These are phyloP conservation scores for Zaprionus tsacasi DNA, from an alignment of 1,140 invertebrate genomes.

Conservation along the genomic window DNA sequence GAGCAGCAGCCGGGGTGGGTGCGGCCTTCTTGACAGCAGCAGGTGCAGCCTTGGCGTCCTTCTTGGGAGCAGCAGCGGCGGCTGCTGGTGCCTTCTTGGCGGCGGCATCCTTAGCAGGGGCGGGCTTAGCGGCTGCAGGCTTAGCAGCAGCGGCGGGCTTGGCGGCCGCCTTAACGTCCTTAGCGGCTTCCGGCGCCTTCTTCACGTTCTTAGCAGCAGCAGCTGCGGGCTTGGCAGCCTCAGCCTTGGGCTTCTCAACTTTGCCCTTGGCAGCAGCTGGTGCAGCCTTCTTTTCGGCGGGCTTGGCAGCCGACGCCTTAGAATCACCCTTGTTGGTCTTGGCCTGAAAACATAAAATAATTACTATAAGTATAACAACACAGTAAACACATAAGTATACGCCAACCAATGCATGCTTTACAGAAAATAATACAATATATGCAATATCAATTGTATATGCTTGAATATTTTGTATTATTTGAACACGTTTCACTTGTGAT, in stretches of 20 bases:
- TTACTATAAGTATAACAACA: not conserved
- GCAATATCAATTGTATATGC: not conserved
- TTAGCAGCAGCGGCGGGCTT: conserved; percentile 68
- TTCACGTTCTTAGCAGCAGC: conserved; percentile 82
- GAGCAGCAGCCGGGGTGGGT: conserved; percentile 67
- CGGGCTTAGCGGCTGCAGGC: conserved; percentile 68
- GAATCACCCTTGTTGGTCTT: conserved; percentile 80
- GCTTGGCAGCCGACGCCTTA: conserved; percentile 75
- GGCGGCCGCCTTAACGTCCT: conserved; percentile 72
- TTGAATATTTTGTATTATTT: conserved; percentile 36
- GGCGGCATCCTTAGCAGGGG: conserved; percentile 84
- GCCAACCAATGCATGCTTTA: not conserved
- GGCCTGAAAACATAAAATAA: conserved; percentile 50
- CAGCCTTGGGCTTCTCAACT: conserved; percentile 83
- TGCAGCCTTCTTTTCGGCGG: conserved; percentile 78
- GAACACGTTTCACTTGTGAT: conserved; percentile 29
- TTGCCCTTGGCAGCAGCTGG: conserved; percentile 83
- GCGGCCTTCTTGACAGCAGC: conserved; percentile 70
- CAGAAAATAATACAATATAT: conserved; percentile 31
- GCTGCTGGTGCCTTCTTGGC: conserved; percentile 75
- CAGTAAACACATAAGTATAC: not conserved
- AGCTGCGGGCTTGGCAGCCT: conserved; percentile 78
- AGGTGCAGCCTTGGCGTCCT: conserved; percentile 67
- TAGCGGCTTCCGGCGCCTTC: conserved; percentile 77
- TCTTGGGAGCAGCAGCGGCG: conserved; percentile 60